Evolutionary conservation across 2,888 invertebrate genomes (phyloP).

Genomic region (Bhutanitis thaidina): DNA sequence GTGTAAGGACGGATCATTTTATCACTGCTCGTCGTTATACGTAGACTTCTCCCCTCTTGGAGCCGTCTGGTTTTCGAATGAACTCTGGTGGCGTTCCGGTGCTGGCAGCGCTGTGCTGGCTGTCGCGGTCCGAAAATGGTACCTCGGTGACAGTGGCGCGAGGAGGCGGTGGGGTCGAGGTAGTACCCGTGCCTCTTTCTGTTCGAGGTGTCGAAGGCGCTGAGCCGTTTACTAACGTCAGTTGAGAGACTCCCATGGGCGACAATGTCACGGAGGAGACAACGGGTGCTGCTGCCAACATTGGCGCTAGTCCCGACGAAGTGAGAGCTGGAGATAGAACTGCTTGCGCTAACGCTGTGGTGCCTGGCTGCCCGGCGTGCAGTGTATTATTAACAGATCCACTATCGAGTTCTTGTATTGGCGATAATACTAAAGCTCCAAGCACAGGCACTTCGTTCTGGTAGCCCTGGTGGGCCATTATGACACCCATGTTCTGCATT

Average conservation of each 20-base stretch:
- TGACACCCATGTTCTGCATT: conserved; percentile 81
- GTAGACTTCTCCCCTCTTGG: conserved; percentile 70
- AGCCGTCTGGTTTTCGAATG: conserved; percentile 48
- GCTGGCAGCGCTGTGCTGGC: conserved; percentile 47
- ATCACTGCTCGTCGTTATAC: conserved; percentile 38
- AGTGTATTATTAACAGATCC: conserved; percentile 86
- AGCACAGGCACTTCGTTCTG: conserved; percentile 85
- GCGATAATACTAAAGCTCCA: conserved; percentile 87
- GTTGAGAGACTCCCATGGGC: conserved; percentile 81
- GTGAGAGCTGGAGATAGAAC: conserved; percentile 83
- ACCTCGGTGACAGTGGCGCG: conserved; percentile 46
- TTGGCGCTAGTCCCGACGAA: conserved; percentile 60
- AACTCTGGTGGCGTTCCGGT: conserved; percentile 49
- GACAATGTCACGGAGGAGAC: conserved; percentile 74
- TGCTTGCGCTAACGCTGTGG: conserved; percentile 89
- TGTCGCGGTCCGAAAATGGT: conserved; percentile 51
- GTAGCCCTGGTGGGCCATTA: conserved; percentile 84
- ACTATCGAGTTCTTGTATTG: conserved; percentile 91
- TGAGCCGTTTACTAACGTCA: conserved; percentile 73
- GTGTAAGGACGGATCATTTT: conserved; percentile 7
- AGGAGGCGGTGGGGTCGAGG: conserved; percentile 27
- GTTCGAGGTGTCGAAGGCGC: conserved; percentile 68
- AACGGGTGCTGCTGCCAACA: conserved; percentile 69
- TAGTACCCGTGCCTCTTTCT: conserved; percentile 42
- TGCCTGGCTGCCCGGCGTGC: conserved; percentile 85